A percentile compares a stretch with the other conserved stretches of the same genome.
Evolutionary conservation across 2,888 invertebrate species (phyloP).

Genomic region (Amiota mariae): DNA sequence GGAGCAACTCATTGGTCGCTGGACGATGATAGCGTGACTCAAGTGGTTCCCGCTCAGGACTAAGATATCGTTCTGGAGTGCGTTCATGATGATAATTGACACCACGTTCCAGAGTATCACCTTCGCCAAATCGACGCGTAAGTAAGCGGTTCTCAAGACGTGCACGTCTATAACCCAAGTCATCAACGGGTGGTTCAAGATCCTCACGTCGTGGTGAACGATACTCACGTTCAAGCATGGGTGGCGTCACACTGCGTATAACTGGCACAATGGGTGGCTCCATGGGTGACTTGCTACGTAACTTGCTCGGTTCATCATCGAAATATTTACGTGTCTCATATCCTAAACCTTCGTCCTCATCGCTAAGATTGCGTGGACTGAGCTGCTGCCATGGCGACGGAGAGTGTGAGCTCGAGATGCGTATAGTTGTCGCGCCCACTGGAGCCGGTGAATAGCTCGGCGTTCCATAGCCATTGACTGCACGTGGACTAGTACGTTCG

Average conservation of each 20-base stretch:
- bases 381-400: conserved; percentile 71
- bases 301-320: conserved; percentile 64
- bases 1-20: conserved; percentile 60
- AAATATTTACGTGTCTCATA: conserved; percentile 77
- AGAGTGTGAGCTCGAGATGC: conserved; percentile 64
- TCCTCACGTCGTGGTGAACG: conserved; percentile 74
- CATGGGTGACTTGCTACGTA: conserved; percentile 51
- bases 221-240: conserved; percentile 74
- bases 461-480: conserved; percentile 40
- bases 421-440: conserved; percentile 54
- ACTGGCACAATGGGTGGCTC: conserved; percentile 80
- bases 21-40: conserved; percentile 65
- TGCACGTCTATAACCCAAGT: conserved; percentile 82
- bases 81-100: conserved; percentile 28
- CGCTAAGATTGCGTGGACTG: conserved; percentile 75
- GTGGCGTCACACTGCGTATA: conserved; percentile 76
- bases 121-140: conserved; percentile 75
- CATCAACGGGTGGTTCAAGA: conserved; percentile 52
- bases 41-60: conserved; percentile 57
- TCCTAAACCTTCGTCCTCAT: conserved; percentile 87
- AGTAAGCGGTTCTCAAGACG: conserved; percentile 84
- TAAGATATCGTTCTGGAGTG: conserved; percentile 51
- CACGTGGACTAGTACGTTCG: conserved; percentile 52
- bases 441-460: conserved; percentile 46
- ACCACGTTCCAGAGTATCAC: conserved; percentile 70